Evolutionary conservation across 2,113 vertebrate genomes (phyloP).

Genomic region (Numida meleagris): DNA sequence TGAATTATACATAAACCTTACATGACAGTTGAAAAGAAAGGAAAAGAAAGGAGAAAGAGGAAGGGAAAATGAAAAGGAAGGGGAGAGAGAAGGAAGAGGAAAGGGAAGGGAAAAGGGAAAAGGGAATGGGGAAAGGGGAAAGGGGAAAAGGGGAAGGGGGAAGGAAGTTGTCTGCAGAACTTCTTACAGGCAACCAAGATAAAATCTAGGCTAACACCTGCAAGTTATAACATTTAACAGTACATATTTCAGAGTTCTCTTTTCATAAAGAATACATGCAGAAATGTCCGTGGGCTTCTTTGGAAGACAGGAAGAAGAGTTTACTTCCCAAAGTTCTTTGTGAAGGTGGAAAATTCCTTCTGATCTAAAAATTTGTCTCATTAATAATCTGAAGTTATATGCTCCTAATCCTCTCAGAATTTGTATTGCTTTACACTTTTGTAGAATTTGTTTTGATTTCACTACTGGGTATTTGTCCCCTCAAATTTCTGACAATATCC

Average conservation of each 20-base stretch:
- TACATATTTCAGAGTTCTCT: background rate
- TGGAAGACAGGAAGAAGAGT: background rate
- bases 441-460: too few species aligned
- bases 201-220: background rate
- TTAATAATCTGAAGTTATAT: background rate
- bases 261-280: background rate
- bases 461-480: background rate
- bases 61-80: too few species aligned
- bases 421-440: background rate
- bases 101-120: rapidly evolving
- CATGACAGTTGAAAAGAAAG: constrained; percentile 31
- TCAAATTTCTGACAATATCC: background rate
- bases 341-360: background rate
- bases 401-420: background rate
- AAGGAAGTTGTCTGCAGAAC: background rate
- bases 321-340: background rate
- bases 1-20: constrained; percentile 75
- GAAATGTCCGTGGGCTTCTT: background rate
- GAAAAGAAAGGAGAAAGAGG: background rate
- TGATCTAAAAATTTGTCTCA: background rate
- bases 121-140: rapidly evolving
- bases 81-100: rapidly evolving
- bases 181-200: background rate
- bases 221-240: background rate
- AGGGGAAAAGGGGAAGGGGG: background rate